Conservation (phyloP, 2,888 invertebrate species). For the Sphaerophoria rueppellii region DNA sequence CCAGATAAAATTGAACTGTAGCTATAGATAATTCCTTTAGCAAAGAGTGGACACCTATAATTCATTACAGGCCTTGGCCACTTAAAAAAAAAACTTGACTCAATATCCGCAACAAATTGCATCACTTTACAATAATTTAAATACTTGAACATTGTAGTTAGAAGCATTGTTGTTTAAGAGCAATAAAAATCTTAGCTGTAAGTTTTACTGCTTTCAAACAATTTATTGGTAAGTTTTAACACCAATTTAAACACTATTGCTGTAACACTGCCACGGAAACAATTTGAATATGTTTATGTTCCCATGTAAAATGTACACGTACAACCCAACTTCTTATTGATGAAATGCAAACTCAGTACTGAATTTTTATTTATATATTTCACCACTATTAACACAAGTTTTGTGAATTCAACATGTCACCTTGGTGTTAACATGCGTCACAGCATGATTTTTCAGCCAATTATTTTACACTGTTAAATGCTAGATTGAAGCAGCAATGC, state of each 20-base stretch:
- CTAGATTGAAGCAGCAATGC: neutral
- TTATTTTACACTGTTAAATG: neutral
- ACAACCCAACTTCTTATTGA: neutral
- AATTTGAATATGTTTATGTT: neutral
- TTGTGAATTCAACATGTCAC: constrained; percentile 37
- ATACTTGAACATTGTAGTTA: neutral
- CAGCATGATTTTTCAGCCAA: constrained; percentile 14
- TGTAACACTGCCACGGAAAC: neutral
- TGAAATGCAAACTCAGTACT: neutral
- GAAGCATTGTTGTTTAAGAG: neutral
- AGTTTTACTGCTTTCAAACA: neutral
- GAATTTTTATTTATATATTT: neutral
- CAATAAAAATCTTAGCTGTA: neutral
- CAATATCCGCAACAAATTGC: constrained; percentile 46
- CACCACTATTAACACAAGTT: neutral
- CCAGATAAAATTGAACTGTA: too few species aligned
- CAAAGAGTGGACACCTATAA: too few species aligned
- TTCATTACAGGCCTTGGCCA: too few species aligned
- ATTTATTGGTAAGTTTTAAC: too few species aligned
- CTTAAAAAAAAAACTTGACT: neutral
- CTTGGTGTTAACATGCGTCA: constrained; percentile 38
- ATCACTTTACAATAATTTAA: constrained; percentile 5
- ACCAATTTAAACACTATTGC: too few species aligned
- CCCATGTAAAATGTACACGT: neutral
- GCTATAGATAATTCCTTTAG: too few species aligned